Percentiles rank a stretch among this genome's conserved stretches.
These are phyloP conservation scores for Petrophora chlorosata DNA, from an alignment of 2,888 invertebrate genomes.

Conservation along the genomic window DNA sequence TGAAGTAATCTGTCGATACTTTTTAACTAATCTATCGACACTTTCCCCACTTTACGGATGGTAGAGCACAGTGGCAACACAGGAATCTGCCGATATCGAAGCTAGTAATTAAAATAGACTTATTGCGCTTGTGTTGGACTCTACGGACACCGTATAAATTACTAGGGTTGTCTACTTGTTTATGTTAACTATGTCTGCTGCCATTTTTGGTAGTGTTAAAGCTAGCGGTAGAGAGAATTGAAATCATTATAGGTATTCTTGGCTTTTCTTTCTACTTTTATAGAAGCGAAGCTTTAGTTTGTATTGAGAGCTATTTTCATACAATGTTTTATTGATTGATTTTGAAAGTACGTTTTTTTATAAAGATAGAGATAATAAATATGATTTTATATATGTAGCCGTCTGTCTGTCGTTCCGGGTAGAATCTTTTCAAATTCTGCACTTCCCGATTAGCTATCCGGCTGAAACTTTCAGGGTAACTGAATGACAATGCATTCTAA, in stretches of 20 bases:
- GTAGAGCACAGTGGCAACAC: conserved; percentile 78
- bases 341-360: too few species aligned
- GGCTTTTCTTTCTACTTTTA: not conserved
- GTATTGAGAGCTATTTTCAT: too few species aligned
- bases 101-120: conserved; percentile 82
- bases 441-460: too few species aligned
- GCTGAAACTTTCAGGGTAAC: too few species aligned
- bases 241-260: not conserved
- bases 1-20: conserved; percentile 40
- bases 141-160: conserved; percentile 38
- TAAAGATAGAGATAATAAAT: too few species aligned
- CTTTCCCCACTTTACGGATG: conserved; percentile 53
- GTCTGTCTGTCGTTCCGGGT: too few species aligned
- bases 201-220: conserved; percentile 18
- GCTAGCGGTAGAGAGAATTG: not conserved
- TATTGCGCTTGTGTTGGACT: conserved; percentile 71
- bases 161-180: conserved; percentile 20
- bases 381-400: too few species aligned
- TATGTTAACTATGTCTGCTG: conserved; percentile 14
- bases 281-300: too few species aligned
- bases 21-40: conserved; percentile 41
- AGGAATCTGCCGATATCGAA: conserved; percentile 81
- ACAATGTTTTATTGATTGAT: too few species aligned
- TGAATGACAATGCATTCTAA: too few species aligned
- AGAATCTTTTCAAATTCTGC: too few species aligned